Percentiles rank a stretch among this genome's conserved stretches.
These are phyloP conservation scores for Chaenodraco wilsoni DNA, from an alignment of 2,797 vertebrate species.

Conservation along the genomic window DNA sequence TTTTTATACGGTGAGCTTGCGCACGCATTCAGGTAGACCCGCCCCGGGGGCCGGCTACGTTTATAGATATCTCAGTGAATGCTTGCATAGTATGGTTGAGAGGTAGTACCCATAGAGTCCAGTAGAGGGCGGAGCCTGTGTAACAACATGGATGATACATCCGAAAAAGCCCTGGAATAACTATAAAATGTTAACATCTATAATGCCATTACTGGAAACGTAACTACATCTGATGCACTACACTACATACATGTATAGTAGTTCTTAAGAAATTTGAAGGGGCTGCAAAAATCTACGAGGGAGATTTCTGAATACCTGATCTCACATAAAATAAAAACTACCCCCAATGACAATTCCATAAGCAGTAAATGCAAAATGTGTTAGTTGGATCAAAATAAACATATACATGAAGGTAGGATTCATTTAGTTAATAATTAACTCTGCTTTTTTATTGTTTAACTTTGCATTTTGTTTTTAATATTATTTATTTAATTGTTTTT, in stretches of 20 bases:
- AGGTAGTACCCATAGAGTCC: too few species aligned
- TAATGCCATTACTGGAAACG: background rate
- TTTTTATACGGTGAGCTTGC: too few species aligned
- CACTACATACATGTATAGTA: too few species aligned
- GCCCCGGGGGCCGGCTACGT: too few species aligned
- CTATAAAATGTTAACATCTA: background rate
- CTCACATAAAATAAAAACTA: background rate
- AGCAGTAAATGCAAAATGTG: background rate
- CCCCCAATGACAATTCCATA: background rate
- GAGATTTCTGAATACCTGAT: background rate
- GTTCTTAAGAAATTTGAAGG: background rate
- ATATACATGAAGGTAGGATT: too few species aligned
- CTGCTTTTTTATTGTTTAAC: background rate
- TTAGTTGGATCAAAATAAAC: background rate
- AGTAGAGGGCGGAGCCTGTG: too few species aligned
- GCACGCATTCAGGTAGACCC: too few species aligned
- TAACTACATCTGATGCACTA: background rate
- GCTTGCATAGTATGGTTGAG: too few species aligned
- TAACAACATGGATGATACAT: background rate
- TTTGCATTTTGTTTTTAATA: background rate
- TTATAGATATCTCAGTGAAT: too few species aligned
- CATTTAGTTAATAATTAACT: too few species aligned
- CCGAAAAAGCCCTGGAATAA: background rate
- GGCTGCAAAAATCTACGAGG: background rate
- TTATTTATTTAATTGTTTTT: too few species aligned